Percentiles rank a stretch among this genome's conserved stretches.
These are phyloP conservation scores for Thumatha senex DNA, from an alignment of 2,888 invertebrate species.

Conservation along the genomic window DNA sequence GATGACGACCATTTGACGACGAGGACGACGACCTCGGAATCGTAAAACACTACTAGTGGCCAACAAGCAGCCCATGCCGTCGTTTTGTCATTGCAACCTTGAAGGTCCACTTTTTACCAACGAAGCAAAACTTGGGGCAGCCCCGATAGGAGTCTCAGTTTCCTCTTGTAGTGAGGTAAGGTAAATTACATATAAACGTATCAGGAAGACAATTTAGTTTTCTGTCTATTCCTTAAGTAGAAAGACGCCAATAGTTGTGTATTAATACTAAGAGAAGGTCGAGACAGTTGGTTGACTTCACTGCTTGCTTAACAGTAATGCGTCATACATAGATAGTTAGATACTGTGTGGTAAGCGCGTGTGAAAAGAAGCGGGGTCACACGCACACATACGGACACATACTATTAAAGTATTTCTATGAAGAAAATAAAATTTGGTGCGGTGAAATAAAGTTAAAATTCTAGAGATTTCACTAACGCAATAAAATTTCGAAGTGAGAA, in stretches of 20 bases:
- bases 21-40: too few species aligned
- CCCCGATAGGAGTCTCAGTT: too few species aligned
- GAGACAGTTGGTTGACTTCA: background rate
- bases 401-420: constrained; percentile 2
- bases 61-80: too few species aligned
- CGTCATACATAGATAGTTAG: background rate
- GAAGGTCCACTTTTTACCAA: too few species aligned
- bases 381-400: background rate
- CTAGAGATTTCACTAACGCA: background rate
- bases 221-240: background rate
- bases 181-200: background rate
- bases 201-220: background rate
- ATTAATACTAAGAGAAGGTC: background rate
- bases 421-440: background rate
- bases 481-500: too few species aligned
- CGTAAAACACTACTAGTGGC: too few species aligned
- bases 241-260: background rate
- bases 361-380: constrained; percentile 1
- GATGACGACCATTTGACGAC: too few species aligned
- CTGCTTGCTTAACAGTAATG: background rate
- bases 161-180: too few species aligned
- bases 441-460: background rate
- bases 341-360: background rate
- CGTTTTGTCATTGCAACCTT: too few species aligned
- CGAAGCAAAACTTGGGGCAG: too few species aligned